Conservation (phyloP, 2,888 invertebrate species). For the Acronicta aceris region DNA sequence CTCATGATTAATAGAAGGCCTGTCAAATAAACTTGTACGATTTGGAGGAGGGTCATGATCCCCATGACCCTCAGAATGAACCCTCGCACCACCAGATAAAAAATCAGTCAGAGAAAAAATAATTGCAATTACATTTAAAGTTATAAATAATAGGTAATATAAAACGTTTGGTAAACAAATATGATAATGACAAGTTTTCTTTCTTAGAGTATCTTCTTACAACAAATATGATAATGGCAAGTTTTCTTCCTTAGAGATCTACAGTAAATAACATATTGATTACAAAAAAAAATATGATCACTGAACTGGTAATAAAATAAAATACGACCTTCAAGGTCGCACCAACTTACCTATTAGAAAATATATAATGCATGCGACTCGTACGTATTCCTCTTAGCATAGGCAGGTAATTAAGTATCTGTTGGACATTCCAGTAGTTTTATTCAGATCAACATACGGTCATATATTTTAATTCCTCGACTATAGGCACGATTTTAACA, state of each 20-base stretch:
- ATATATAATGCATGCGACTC: constrained; percentile 21
- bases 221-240: constrained; percentile 4
- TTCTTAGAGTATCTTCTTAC: too few species aligned
- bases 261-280: background rate
- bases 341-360: constrained; percentile 43
- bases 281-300: constrained; percentile 7
- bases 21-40: too few species aligned
- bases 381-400: background rate
- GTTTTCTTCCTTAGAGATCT: background rate
- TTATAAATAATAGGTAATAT: background rate
- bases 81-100: too few species aligned
- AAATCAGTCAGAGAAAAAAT: too few species aligned
- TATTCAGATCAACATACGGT: constrained; percentile 7
- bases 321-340: constrained; percentile 42
- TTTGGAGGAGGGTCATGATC: too few species aligned
- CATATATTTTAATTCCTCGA: constrained; percentile 6
- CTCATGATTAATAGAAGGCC: too few species aligned
- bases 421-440: constrained; percentile 12
- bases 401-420: constrained; percentile 32
- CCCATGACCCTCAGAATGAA: too few species aligned
- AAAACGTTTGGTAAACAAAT: constrained; percentile 2
- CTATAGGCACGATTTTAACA: constrained; percentile 11
- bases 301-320: constrained; percentile 14
- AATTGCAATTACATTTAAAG: too few species aligned
- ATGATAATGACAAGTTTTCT: constrained; percentile 6